Conservation (phyloP, 2,113 vertebrate species). For the Butorides virescens region DNA sequence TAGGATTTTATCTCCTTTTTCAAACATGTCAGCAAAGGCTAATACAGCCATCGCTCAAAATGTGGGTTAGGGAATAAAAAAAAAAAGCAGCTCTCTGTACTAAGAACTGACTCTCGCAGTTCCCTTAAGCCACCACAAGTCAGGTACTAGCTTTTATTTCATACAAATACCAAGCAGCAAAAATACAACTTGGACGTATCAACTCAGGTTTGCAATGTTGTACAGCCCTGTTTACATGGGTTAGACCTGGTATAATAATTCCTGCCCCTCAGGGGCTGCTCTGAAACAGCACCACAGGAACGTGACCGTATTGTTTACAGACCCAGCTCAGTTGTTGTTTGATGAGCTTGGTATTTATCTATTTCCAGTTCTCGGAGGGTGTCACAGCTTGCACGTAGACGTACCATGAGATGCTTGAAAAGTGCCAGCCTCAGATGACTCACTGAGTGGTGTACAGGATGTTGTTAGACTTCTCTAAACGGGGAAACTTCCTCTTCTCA, state of each 20-base stretch:
- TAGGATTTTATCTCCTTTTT: background rate
- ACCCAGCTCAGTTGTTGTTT: rapidly evolving
- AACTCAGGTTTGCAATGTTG: background rate
- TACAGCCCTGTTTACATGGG: rapidly evolving
- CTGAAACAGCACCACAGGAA: background rate
- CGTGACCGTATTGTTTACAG: rapidly evolving
- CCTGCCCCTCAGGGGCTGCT: background rate
- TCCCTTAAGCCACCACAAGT: background rate
- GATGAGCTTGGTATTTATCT: background rate
- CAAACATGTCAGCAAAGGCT: background rate
- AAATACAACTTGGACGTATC: rapidly evolving
- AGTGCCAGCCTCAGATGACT: background rate
- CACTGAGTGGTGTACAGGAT: background rate
- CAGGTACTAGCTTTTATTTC: background rate
- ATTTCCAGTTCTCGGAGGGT: background rate
- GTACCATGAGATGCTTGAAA: background rate
- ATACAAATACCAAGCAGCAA: background rate
- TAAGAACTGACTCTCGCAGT: background rate
- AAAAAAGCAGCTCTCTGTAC: rapidly evolving
- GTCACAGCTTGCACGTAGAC: background rate
- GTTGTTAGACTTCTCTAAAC: background rate
- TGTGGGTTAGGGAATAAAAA: background rate
- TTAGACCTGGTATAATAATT: background rate
- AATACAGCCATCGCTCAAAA: background rate
- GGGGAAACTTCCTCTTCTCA: background rate